phyloP scores from a whole-genome alignment of 1,140 invertebrate genomes.

The Hermetia illucens region DNA sequence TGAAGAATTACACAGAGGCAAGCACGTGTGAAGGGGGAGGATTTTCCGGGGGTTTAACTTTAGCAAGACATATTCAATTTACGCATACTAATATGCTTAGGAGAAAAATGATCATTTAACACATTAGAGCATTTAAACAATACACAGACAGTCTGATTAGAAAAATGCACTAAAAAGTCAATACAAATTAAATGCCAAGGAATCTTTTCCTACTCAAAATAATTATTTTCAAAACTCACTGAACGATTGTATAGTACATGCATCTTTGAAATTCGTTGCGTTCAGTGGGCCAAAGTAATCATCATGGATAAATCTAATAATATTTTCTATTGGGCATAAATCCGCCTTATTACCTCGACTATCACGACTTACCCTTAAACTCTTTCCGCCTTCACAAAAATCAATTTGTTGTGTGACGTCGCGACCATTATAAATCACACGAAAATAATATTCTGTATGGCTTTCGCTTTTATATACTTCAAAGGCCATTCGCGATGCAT shows the following conservation, averaged over 20 bases:
- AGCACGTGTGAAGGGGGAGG: too few relatives aligned
- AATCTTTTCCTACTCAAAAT: too few relatives aligned
- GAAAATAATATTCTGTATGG: conserved; percentile 50
- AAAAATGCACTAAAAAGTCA: too few relatives aligned
- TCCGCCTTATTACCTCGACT: conserved; percentile 37
- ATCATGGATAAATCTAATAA: conserved; percentile 69
- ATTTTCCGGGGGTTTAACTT: too few relatives aligned
- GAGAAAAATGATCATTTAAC: too few relatives aligned
- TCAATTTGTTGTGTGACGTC: conserved; percentile 68
- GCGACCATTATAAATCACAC: conserved; percentile 71
- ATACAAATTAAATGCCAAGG: too few relatives aligned
- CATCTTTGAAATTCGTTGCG: conserved; percentile 72
- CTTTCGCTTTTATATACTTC: conserved; percentile 58
- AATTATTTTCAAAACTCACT: conserved; percentile 22
- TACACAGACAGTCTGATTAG: too few relatives aligned
- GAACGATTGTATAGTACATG: conserved; percentile 40
- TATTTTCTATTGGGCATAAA: conserved; percentile 70
- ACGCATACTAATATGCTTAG: too few relatives aligned
- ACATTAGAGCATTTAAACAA: too few relatives aligned
- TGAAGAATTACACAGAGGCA: too few relatives aligned
- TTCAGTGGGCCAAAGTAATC: conserved; percentile 69
- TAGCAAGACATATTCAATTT: too few relatives aligned
- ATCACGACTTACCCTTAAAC: conserved; percentile 30
- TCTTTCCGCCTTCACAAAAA: conserved; percentile 56
- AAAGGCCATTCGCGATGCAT: conserved; percentile 72